Evolutionary conservation across 2,888 invertebrate species (phyloP).

Genomic region (Graphium colonna): DNA sequence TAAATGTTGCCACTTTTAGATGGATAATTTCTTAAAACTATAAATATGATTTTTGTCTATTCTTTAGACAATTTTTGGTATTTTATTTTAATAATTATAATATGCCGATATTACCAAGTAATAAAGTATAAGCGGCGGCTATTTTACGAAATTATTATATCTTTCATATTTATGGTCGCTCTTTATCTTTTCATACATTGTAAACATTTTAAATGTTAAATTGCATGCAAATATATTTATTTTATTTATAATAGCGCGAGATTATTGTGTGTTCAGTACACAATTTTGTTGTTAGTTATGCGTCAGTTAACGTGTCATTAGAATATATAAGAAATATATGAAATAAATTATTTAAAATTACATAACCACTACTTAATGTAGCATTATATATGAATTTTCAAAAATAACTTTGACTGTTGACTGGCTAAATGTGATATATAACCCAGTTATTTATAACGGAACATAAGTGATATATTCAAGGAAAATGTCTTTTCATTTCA

Average conservation of each 20-base stretch:
- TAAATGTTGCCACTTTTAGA: no score
- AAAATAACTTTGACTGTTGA: neutral
- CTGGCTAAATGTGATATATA: constrained; percentile 26
- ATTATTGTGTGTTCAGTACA: neutral
- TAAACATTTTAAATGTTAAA: neutral
- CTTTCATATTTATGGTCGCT: no score
- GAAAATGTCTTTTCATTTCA: constrained; percentile 23
- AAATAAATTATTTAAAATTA: neutral
- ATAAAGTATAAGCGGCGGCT: no score
- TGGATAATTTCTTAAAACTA: no score
- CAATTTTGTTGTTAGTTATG: constrained; percentile 5
- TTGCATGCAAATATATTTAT: neutral
- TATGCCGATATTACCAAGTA: no score
- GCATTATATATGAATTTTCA: neutral
- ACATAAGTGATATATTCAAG: constrained; percentile 15
- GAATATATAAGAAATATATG: neutral
- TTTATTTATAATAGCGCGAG: neutral
- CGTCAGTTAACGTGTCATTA: neutral
- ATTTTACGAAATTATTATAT: no score
- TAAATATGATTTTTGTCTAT: no score
- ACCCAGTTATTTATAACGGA: constrained; percentile 10
- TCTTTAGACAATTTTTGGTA: no score
- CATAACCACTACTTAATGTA: neutral
- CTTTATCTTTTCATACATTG: no score
- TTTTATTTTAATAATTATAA: no score